A percentile compares a stretch with the other conserved stretches of the same genome.
Conservation (phyloP, 2,797 vertebrate species). For the Danio kyathit region DNA sequence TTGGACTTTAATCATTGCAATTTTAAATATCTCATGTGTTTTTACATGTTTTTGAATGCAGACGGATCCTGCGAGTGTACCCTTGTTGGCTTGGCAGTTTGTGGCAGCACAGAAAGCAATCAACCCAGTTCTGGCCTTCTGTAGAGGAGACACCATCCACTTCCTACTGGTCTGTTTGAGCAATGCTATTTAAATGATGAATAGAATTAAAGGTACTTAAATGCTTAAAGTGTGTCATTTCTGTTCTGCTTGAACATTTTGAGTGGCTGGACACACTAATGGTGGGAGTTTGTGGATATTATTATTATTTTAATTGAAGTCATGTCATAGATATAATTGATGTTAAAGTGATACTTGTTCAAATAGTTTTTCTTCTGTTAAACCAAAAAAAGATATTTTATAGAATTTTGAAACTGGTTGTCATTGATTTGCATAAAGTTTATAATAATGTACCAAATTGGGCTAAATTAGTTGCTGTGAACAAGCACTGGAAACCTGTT, state of each 20-base stretch:
- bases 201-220: background rate
- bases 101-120: conserved; percentile 89
- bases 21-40: background rate
- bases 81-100: conserved; percentile 95
- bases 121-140: conserved; percentile 95
- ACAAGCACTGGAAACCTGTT: too few species aligned
- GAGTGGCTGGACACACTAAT: background rate
- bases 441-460: too few species aligned
- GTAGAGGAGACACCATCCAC: conserved; percentile 92
- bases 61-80: conserved; percentile 95
- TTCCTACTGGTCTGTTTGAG: conserved; percentile 88
- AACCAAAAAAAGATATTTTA: too few species aligned
- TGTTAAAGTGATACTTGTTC: too few species aligned
- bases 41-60: conserved; percentile 61
- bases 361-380: too few species aligned
- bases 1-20: background rate
- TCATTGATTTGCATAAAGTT: too few species aligned
- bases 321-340: too few species aligned
- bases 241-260: background rate
- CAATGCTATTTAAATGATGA: conserved; percentile 4
- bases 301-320: too few species aligned
- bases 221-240: background rate
- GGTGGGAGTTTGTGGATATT: background rate
- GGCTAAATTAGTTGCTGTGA: too few species aligned
- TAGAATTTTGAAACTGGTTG: too few species aligned